A percentile compares a stretch with the other conserved stretches of the same genome.
These are phyloP conservation scores for Phymastichus coffea DNA, from an alignment of 1,140 invertebrate genomes.

Conservation along the genomic window DNA sequence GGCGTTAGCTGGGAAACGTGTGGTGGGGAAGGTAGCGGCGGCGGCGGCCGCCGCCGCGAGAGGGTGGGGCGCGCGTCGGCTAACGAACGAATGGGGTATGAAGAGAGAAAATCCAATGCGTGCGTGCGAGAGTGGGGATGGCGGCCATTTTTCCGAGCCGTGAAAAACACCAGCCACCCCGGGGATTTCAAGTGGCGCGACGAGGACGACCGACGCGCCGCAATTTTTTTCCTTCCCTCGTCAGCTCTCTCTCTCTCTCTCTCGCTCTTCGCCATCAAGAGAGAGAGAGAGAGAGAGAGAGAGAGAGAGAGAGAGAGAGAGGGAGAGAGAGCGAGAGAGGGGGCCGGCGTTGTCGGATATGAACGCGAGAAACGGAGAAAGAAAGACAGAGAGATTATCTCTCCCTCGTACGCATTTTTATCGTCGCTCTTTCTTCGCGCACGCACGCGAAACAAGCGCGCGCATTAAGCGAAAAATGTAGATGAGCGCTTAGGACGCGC, in stretches of 20 bases:
- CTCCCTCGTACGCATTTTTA: too few species aligned
- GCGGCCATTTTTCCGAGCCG: conserved; percentile 56
- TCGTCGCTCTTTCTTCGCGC: too few species aligned
- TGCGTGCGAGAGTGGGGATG: too few species aligned
- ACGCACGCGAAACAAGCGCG: conserved; percentile 23
- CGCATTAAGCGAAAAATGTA: conserved; percentile 54
- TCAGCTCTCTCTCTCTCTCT: neutral
- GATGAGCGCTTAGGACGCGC: conserved; percentile 39
- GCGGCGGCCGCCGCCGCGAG: conserved; percentile 3
- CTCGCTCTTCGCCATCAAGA: neutral
- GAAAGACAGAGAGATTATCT: too few species aligned
- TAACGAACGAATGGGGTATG: conserved; percentile 52
- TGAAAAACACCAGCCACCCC: conserved; percentile 56
- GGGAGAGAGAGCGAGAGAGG: too few species aligned
- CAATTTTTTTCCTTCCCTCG: neutral
- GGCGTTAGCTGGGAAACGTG: too few species aligned
- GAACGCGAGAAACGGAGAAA: too few species aligned
- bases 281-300: too few species aligned
- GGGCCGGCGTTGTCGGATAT: too few species aligned
- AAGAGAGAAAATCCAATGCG: too few species aligned
- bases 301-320: too few species aligned
- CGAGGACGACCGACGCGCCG: conserved; percentile 6
- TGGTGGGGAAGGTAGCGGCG: neutral
- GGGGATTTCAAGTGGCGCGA: conserved; percentile 33
- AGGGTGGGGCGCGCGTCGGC: conserved; percentile 34